phyloP scores from a whole-genome alignment of 1,140 invertebrate genomes.

The Zaprionus davidi region DNA sequence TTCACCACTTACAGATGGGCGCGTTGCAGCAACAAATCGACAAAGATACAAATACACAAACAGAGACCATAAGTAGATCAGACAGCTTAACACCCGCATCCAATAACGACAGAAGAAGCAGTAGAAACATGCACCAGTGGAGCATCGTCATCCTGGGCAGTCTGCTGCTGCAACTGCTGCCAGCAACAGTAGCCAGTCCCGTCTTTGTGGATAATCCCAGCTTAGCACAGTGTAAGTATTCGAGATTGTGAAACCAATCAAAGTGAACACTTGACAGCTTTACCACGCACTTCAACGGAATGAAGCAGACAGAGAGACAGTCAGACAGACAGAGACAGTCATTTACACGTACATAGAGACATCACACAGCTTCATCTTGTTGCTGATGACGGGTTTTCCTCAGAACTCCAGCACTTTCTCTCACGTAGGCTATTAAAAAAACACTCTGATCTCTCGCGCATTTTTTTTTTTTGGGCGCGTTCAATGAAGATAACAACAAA shows the following conservation, averaged over 20 bases:
- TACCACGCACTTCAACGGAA: constrained; percentile 45
- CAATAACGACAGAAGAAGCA: constrained; percentile 33
- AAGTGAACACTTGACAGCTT: constrained; percentile 30
- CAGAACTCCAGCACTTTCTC: constrained; percentile 76
- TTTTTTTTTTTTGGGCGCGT: constrained; percentile 53
- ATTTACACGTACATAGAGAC: constrained; percentile 43
- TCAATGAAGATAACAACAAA: constrained; percentile 37
- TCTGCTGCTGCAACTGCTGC: constrained; percentile 41
- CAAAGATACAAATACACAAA: constrained; percentile 30
- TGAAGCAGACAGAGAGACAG: constrained; percentile 12
- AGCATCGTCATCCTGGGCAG: constrained; percentile 53
- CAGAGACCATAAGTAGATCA: constrained; percentile 47
- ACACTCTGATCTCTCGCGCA: background rate
- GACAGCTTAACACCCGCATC: constrained; percentile 25
- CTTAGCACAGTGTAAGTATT: constrained; percentile 83
- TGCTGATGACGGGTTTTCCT: constrained; percentile 53
- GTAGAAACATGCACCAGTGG: constrained; percentile 21
- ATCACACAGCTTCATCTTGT: constrained; percentile 30
- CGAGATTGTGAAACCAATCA: constrained; percentile 25
- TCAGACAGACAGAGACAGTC: constrained; percentile 22
- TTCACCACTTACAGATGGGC: constrained; percentile 65
- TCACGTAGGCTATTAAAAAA: constrained; percentile 73
- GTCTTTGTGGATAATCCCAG: constrained; percentile 84
- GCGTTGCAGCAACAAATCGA: constrained; percentile 46
- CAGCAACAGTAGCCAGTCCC: constrained; percentile 57